Base-by-base conservation (phyloP, 1,140 invertebrate genomes). In the Atta cephalotes region DNA sequence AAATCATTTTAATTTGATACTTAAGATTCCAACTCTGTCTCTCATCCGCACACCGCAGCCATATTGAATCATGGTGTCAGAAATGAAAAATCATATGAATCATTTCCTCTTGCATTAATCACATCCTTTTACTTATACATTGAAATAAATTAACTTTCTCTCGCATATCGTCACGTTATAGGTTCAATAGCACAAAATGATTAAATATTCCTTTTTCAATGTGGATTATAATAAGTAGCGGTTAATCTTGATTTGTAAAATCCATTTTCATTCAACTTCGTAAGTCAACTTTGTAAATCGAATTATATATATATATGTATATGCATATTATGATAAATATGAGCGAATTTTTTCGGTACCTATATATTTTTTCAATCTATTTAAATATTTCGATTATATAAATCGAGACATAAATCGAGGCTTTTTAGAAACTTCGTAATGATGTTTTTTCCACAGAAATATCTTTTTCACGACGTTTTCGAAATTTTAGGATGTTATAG, bases 61-160 rank as follows among this genome's bases (percentile, higher is more conserved):
- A 28, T 18, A 28, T 70, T 25, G 21, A 70, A 70, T 28, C 39
- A 21, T 7, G 3, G 3, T 70, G 21, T 16, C 12, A 45, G 39
- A 28, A 70, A 49, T 21, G 5, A 16, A 25, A 70, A 70, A 70
- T 28, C 60, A 62, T 14, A 28, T 65, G 62, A 66, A 35, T 68
- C 10, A 68, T 21, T 68, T 68, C 18, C 65, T 66, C 31, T 66
- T 39, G 31, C 16, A n/a, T 2, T n/a, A 45, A 31, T 9, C 25
- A 25, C 25, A 25, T 25, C 25, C 25, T 25, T 25, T 31, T n/a
- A 35, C 53, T 7, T 21, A 21, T 21, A 21, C n/a, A 63, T 31
- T 1, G 14, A 60, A 25, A 16, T 63, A 28, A 63, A 28, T 63
- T 16, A 28, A 63, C 10, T 31, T 31, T n/a, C 4, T n/a, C 4